Conservation (phyloP, 2,113 vertebrate genomes). For the Ibidorhyncha struthersii region DNA sequence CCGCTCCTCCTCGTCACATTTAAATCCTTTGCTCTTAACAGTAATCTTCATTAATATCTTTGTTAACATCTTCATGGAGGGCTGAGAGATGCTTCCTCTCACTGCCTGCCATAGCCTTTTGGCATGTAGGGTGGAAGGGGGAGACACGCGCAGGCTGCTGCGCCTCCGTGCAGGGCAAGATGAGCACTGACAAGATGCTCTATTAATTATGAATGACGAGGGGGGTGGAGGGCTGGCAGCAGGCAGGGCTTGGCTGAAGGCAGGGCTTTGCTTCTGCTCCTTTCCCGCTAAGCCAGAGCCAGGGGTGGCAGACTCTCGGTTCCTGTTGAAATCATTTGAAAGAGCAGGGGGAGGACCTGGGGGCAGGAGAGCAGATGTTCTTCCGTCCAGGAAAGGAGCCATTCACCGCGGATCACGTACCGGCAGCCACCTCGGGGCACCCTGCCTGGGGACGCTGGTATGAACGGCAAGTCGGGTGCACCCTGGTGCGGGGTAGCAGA, state of each 20-base stretch:
- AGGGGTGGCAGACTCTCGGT: not conserved
- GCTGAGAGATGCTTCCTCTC: not conserved
- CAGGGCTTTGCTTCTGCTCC: not conserved
- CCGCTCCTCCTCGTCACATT: not conserved
- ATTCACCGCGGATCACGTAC: accelerated
- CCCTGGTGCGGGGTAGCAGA: not conserved
- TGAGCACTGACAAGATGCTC: not conserved
- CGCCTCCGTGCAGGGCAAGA: accelerated
- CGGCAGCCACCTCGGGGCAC: not conserved
- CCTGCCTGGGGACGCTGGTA: not conserved
- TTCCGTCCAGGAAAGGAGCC: not conserved
- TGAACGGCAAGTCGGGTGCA: accelerated
- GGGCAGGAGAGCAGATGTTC: not conserved
- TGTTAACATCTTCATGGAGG: not conserved
- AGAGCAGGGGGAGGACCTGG: not conserved
- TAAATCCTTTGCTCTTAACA: not conserved
- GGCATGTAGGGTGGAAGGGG: not conserved
- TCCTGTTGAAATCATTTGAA: not conserved
- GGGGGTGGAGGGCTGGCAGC: not conserved
- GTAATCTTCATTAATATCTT: not conserved
- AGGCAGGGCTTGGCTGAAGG: not conserved
- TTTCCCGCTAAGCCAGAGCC: not conserved
- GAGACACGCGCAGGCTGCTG: not conserved
- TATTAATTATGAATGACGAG: not conserved
- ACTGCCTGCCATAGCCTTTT: accelerated